These are phyloP conservation scores for Eubucco bourcierii DNA, from an alignment of 2,113 vertebrate genomes.

Conservation along the genomic window DNA sequence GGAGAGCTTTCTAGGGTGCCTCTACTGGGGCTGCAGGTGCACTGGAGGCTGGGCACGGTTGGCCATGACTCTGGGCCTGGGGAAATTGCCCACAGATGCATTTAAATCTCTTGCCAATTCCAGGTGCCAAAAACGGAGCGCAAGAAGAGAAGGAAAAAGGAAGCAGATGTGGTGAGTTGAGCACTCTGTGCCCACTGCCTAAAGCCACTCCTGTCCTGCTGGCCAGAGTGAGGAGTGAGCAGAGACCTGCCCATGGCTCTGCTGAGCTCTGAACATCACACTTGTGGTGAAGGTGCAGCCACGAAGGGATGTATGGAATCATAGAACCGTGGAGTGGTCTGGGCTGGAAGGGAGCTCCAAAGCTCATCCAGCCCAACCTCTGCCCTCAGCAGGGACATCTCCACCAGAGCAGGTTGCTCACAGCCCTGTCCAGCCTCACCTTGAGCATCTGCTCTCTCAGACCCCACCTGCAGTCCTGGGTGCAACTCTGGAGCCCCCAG, in stretches of 20 bases:
- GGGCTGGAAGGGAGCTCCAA: too few relatives aligned
- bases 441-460: too few relatives aligned
- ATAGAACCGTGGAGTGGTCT: too few relatives aligned
- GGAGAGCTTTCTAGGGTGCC: not conserved
- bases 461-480: too few relatives aligned
- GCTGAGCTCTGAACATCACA: not conserved
- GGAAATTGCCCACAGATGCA: not conserved
- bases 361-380: too few relatives aligned
- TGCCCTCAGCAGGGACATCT: too few relatives aligned
- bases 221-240: not conserved
- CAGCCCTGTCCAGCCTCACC: too few relatives aligned
- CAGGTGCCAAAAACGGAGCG: constrained; percentile 88
- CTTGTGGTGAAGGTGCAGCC: fast-evolving
- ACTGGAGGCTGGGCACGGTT: not conserved
- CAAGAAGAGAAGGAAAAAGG: constrained; percentile 97
- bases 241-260: not conserved
- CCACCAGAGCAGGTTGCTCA: too few relatives aligned
- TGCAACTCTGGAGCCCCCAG: too few relatives aligned
- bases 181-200: not conserved
- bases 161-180: constrained; percentile 89
- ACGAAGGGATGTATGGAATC: not conserved
- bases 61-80: not conserved
- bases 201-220: not conserved
- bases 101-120: not conserved
- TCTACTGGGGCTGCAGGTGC: not conserved